Base-by-base conservation (phyloP, 2,797 vertebrate genomes). In the Gymnothorax reevesii region DNA sequence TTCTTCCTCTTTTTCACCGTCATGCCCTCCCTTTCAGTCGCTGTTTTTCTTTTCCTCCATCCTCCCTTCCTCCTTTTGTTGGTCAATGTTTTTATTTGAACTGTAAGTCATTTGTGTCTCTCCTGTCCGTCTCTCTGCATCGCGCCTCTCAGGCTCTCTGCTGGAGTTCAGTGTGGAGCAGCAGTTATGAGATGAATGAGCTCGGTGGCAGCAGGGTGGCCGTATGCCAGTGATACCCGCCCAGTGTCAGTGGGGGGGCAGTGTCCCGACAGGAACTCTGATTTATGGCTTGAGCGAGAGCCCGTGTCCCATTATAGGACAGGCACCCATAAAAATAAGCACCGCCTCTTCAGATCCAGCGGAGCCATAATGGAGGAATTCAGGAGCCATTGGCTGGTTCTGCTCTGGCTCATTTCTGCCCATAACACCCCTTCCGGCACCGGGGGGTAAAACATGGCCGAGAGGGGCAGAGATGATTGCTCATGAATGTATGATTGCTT, bases 101-200 rank as follows among this genome's bases (percentile, higher is more conserved):
- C 2, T 42, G 33, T 42, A 1, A 42, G 33, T 42, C 33, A 42
- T 8, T n/a, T 49, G 2, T 64, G 59, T 52, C 54, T 64, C 22
- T 1, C 57, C 1, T 57, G 3, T 7, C 55, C 80, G 25, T 60
- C 6, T 15, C 22, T 57, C 59, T 59, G 27, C 13, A 25, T 5
- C 27, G 10, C 9, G 13, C 77, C 77, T 80, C 20, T 52, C 73
- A 77, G 55, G 84, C 49, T 64, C 66, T 73, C 54, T 10, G 7
- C 42, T 54, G 66, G 64, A 73, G 66, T 85, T 85, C 57, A 85
- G 49, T n/a, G 49, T 52, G 13, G 49, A 73, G 84, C 73, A 73
- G 64, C 66, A 85, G 66, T 84, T 84, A 64, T 84, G 10, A 62
- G 20, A 60, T 20, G 66, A 84, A 84, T 84, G 59, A 52, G 83